Percentiles rank a stretch among this genome's conserved stretches.
Conservation (phyloP, 2,113 vertebrate genomes). For the Calidris pygmaea region DNA sequence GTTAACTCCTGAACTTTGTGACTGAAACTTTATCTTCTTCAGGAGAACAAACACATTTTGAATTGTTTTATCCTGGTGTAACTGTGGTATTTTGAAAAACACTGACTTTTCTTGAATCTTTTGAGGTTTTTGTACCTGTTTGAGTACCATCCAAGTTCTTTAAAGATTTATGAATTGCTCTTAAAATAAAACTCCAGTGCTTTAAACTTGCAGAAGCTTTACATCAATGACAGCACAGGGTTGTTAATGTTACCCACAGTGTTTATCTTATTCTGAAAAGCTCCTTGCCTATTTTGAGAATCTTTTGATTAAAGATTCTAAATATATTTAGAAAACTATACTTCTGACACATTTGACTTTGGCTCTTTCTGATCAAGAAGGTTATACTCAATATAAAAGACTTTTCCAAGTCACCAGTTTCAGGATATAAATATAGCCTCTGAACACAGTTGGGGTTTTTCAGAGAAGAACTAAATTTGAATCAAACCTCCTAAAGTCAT, state of each 20-base stretch:
- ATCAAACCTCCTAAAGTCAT: neutral
- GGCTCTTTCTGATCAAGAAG: neutral
- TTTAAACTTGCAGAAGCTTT: constrained; percentile 26
- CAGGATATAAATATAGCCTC: neutral
- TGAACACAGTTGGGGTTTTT: neutral
- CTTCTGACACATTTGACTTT: constrained; percentile 6
- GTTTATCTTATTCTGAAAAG: neutral
- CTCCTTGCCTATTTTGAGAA: constrained; percentile 52
- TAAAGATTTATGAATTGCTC: neutral
- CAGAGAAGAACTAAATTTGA: neutral
- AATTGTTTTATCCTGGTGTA: neutral
- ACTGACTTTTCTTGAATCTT: neutral
- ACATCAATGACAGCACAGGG: neutral
- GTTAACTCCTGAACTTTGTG: neutral
- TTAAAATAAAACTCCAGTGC: neutral
- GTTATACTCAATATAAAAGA: neutral
- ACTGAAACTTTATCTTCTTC: neutral
- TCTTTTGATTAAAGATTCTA: constrained; percentile 23
- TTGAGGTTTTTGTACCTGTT: neutral
- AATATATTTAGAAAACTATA: constrained; percentile 51
- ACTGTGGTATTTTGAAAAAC: neutral
- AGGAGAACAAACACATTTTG: neutral
- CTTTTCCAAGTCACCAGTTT: neutral
- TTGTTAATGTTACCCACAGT: neutral
- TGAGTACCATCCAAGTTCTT: neutral